A percentile compares a stretch with the other conserved stretches of the same genome.
Evolutionary conservation across 2,113 vertebrate species (phyloP).

Genomic region (Cygnus buccinator): DNA sequence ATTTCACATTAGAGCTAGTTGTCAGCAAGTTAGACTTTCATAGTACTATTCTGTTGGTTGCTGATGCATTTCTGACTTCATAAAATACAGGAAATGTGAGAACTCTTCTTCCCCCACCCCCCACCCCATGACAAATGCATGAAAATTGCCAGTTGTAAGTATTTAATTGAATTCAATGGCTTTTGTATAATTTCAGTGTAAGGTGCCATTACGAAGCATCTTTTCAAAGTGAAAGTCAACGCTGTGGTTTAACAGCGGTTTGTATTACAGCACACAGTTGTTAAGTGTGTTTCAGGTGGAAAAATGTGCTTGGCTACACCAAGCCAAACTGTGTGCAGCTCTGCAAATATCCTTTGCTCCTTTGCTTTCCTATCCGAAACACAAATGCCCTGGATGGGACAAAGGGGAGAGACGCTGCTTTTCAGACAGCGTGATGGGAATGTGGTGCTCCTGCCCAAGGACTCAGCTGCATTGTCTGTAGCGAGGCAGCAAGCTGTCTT

Average conservation of each 20-base stretch:
- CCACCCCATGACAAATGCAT: not conserved
- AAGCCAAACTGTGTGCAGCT: not conserved
- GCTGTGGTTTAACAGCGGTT: accelerated
- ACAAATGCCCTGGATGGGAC: not conserved
- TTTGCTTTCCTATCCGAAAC: not conserved
- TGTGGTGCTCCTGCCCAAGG: not conserved
- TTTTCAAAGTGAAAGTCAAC: not conserved
- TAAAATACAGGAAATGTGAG: not conserved
- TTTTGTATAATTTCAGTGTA: not conserved
- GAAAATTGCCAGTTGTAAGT: not conserved
- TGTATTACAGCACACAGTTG: too few species aligned
- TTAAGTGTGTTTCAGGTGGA: not conserved
- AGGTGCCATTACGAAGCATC: not conserved
- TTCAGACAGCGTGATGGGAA: not conserved
- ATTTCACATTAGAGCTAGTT: not conserved
- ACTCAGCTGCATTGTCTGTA: not conserved
- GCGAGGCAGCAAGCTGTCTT: not conserved
- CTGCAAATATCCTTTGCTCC: not conserved
- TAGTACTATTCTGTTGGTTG: not conserved
- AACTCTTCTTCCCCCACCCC: not conserved
- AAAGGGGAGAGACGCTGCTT: not conserved
- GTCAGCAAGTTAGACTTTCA: not conserved
- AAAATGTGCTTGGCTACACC: not conserved
- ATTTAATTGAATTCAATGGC: not conserved
- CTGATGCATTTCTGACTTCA: not conserved